Base-by-base conservation (phyloP, 2,888 invertebrate species). In the Conistra vaccinii region DNA sequence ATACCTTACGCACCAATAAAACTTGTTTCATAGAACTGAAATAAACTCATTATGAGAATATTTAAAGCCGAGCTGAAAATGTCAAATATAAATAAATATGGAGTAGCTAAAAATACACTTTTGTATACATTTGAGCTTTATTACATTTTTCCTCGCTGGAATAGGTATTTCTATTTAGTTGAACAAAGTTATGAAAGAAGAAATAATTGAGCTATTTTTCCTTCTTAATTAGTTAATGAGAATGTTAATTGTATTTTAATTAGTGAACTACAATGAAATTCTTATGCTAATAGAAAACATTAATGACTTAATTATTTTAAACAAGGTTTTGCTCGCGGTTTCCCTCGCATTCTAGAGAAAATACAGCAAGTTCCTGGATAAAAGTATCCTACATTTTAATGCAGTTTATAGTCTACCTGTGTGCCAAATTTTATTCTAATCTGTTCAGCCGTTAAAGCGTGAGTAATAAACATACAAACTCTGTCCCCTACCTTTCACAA, bases 11-110 rank as follows among this genome's bases (percentile, higher is more conserved):
- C n/a, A 17, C n/a, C 14, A 60, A 70, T 73, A 60, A 67, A 73
- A 39, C 10, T 61, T 10, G 17, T 45, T 60, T 23, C n/a, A 45
- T 0, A 29, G 55, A 51, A 58, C 70, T 12, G 10, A 81, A 78
- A 78, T 81, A 78, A 81, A 71, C 60, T 81, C 70, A 81, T 42
- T 71, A 69, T 20, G 9, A 65, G 48, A 78, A 69, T 78, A 78
- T 73, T 81, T 71, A 66, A 48, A 65, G 60, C 51, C 29, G n/a
- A 48, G n/a, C 67, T 70, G 10, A 81, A 81, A 78, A 78, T 71
- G 65, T 69, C 58, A 63, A 58, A 81, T 62, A 73, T 48, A 80
- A 81, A 69, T 80, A 73, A 67, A 69, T 29, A 57, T 45, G 20
- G 45, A 26, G 20, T 29, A 14, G 14, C 32, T 73, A 71, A 67